Base-by-base conservation (phyloP, 1,140 invertebrate species). In the Drosophila bipectinata region DNA sequence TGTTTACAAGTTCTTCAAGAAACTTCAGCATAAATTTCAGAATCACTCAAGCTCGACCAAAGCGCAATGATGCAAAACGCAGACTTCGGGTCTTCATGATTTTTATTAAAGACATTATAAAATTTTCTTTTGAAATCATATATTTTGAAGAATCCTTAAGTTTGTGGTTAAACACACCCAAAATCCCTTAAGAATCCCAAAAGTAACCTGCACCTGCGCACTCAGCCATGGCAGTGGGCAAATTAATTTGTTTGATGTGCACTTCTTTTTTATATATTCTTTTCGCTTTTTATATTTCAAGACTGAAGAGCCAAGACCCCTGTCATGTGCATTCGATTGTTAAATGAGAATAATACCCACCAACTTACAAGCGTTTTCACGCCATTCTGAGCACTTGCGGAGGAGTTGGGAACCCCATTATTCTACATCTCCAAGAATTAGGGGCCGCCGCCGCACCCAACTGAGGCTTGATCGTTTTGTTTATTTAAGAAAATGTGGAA, bases 321-420 rank as follows among this genome's bases (percentile, higher is more conserved):
- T 14, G 30, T 30, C 48, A 74, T 78, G 80, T 71, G 72, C 80
- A 84, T n/a, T 80, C 56, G 63, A 64, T 73, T 76, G 77, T 87
- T 85, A 85, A 85, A 80, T 74, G 62, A 64, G 74, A 82, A 88
- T 82, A 64, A 79, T 73, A 71, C 78, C 80, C 77, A 80, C 83
- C 82, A 88, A 87, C 59, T 87, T 87, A 87, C 82, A 88, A 87
- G 82, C 82, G 82, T 87, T 87, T 87, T 87, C 82, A 87, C 82
- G 83, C 82, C 82, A 82, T 87, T 88, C 83, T 78, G 75, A 58
- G 83, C 82, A 87, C 62, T 81, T 81, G 39, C 44, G 48, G 30
- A 61, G 34, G 55, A 74, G 67, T 53, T 63, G 55, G 62, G 44
- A 51, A 21, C 51, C 53, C 48, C 51, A 21, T 52, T 34, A 6